Percentiles rank a stretch among this genome's conserved stretches.
phyloP scores from a whole-genome alignment of 2,888 invertebrate species.

The Lasioglossum zephyrum region DNA sequence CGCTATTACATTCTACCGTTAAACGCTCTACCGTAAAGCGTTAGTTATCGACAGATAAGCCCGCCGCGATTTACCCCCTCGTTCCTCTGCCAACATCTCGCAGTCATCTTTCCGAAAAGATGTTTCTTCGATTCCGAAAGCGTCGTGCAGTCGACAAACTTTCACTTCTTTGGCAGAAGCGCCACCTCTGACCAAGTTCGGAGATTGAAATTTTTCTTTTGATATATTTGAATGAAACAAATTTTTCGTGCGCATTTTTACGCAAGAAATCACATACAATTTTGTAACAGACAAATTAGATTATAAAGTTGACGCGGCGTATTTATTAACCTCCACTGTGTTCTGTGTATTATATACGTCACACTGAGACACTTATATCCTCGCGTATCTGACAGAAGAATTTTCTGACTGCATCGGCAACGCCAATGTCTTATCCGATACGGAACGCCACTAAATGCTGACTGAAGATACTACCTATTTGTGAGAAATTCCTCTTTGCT shows the following conservation, averaged over 20 bases:
- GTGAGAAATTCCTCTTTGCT: constrained; percentile 54
- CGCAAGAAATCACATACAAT: too few species aligned
- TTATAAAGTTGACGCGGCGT: background rate
- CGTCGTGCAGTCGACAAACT: background rate
- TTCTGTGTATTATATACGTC: background rate
- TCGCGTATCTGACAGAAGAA: background rate
- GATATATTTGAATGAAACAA: background rate
- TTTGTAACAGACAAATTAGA: too few species aligned
- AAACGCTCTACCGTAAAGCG: constrained; percentile 50
- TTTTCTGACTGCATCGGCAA: constrained; percentile 1
- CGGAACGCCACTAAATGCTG: constrained; percentile 72
- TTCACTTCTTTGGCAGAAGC: background rate
- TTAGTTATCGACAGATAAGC: constrained; percentile 19
- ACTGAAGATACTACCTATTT: constrained; percentile 75
- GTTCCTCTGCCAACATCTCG: background rate
- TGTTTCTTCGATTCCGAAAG: background rate
- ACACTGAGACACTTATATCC: background rate
- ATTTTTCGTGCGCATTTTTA: background rate
- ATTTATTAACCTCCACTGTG: background rate
- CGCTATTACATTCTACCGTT: constrained; percentile 64
- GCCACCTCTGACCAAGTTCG: too few species aligned
- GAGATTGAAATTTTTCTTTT: too few species aligned
- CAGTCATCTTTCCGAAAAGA: background rate
- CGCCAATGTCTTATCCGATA: background rate
- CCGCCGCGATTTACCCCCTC: background rate